Evolutionary conservation across 2,888 invertebrate species (phyloP).

Genomic region (Ophonus ardosiacus): DNA sequence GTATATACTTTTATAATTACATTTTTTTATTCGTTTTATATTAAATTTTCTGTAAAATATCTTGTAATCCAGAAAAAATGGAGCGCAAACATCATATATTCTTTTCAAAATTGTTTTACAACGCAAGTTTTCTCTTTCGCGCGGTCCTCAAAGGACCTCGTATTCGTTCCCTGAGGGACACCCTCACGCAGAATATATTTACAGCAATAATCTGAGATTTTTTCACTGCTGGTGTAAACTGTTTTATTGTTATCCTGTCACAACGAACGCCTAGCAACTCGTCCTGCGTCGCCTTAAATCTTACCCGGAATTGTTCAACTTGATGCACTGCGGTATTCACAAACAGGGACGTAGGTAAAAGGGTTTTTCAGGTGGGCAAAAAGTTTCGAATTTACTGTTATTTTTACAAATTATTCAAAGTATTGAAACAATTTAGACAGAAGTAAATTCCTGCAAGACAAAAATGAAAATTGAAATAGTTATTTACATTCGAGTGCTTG

Average conservation of each 20-base stretch:
- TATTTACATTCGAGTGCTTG: too few relatives aligned
- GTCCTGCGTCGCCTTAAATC: constrained; percentile 31
- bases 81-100: background rate
- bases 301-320: constrained; percentile 33
- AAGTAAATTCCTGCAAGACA: too few relatives aligned
- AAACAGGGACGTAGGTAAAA: background rate
- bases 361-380: background rate
- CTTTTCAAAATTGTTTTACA: background rate
- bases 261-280: background rate
- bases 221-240: constrained; percentile 42
- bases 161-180: background rate
- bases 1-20: too few relatives aligned
- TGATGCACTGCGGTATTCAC: background rate
- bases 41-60: background rate
- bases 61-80: background rate
- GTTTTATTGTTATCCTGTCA: constrained; percentile 52
- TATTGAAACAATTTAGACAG: too few relatives aligned
- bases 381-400: background rate
- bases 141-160: constrained; percentile 6
- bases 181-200: constrained; percentile 27
- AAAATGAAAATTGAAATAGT: too few relatives aligned
- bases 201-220: constrained; percentile 53
- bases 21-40: too few relatives aligned
- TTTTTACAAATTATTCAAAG: too few relatives aligned
- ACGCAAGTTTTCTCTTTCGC: background rate